Evolutionary conservation across 1,140 invertebrate genomes (phyloP).

Genomic region (Fopius arisanus): DNA sequence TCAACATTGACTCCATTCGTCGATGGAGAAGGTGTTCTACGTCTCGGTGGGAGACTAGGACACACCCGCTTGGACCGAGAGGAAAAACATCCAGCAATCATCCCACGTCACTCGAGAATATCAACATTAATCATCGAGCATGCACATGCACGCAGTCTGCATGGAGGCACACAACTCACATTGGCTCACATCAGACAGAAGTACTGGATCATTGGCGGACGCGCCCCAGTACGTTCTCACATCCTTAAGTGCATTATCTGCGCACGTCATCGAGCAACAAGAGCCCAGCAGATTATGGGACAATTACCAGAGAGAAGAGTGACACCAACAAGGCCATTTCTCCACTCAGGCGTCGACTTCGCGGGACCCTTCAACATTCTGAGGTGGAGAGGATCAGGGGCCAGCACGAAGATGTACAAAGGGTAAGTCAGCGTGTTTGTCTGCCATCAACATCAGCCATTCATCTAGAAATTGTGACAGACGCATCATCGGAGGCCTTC

Average conservation of each 20-base stretch:
- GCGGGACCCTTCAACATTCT: background rate
- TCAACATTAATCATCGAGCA: conserved; percentile 33
- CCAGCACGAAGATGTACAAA: background rate
- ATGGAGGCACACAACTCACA: conserved; percentile 39
- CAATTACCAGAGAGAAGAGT: background rate
- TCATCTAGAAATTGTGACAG: background rate
- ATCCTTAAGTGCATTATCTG: conserved; percentile 28
- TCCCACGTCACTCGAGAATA: background rate
- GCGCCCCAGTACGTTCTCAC: conserved; percentile 34
- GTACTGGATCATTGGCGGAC: conserved; percentile 41
- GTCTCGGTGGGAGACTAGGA: conserved; percentile 15
- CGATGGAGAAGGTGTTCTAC: background rate
- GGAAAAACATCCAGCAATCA: background rate
- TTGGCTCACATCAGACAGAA: conserved; percentile 3
- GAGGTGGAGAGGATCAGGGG: background rate
- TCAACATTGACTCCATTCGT: conserved; percentile 13
- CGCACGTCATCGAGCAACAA: background rate
- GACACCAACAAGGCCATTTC: background rate
- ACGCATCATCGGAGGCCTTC: background rate
- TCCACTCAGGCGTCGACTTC: background rate
- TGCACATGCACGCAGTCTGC: conserved; percentile 35
- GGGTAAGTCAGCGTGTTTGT: background rate
- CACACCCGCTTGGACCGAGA: too few relatives aligned
- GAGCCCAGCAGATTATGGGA: background rate
- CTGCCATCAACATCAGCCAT: background rate